phyloP scores from a whole-genome alignment of 2,113 vertebrate species.

The Chunga burmeisteri region DNA sequence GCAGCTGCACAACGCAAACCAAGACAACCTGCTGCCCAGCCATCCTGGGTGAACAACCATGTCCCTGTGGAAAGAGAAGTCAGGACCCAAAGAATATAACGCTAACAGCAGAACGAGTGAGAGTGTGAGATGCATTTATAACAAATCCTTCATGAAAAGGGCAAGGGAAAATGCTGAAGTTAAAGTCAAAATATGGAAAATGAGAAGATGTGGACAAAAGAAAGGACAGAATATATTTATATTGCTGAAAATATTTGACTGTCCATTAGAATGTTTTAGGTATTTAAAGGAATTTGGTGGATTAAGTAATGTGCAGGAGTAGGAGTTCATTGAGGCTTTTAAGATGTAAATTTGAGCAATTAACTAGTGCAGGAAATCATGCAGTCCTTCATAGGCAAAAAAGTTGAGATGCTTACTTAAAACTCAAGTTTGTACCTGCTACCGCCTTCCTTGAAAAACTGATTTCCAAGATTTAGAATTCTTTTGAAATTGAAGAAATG shows the following conservation, averaged over 20 bases:
- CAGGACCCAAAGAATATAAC: rapidly evolving
- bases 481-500: neutral
- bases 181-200: neutral
- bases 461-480: neutral
- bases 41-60: neutral
- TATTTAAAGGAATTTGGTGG: neutral
- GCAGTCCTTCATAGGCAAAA: neutral
- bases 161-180: neutral
- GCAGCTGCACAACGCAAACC: neutral
- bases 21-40: neutral
- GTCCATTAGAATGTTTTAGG: too few relatives aligned
- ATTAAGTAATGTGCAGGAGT: neutral
- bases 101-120: rapidly evolving
- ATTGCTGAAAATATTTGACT: neutral
- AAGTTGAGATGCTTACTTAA: neutral
- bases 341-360: neutral
- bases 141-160: neutral
- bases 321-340: neutral
- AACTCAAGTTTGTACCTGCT: neutral
- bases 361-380: neutral
- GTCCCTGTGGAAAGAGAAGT: neutral
- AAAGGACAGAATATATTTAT: neutral
- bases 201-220: neutral
- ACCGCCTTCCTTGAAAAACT: neutral
- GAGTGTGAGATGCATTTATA: neutral